These are phyloP conservation scores for Drosophila asahinai DNA, from an alignment of 1,140 invertebrate species.

Conservation along the genomic window DNA sequence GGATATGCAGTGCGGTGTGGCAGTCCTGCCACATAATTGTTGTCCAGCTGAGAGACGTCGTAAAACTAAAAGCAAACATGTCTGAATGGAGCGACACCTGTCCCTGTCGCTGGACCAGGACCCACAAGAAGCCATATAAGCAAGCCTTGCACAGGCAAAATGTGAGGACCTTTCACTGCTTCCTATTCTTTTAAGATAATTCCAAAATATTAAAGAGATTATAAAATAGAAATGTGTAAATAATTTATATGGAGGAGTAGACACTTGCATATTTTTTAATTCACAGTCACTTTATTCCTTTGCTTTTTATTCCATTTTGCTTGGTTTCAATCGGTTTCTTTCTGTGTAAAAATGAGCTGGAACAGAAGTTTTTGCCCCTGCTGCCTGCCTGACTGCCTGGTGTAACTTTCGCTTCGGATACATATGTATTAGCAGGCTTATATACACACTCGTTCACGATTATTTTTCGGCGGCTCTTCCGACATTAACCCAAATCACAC, in stretches of 20 bases:
- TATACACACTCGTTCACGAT: slow-evolving; percentile 22
- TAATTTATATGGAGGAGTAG: too few relatives aligned
- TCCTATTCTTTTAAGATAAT: too few relatives aligned
- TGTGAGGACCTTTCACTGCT: too few relatives aligned
- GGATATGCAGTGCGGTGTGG: slow-evolving; percentile 4
- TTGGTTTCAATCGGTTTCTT: neutral
- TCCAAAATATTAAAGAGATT: too few relatives aligned
- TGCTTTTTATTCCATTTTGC: neutral
- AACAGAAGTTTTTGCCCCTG: neutral
- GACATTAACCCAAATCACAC: slow-evolving; percentile 77
- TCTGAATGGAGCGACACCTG: slow-evolving; percentile 47
- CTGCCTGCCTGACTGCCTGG: neutral
- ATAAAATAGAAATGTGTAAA: too few relatives aligned
- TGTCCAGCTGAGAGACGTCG: slow-evolving; percentile 53
- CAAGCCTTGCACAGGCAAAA: slow-evolving; percentile 5
- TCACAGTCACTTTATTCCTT: neutral
- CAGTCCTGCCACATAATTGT: slow-evolving; percentile 60
- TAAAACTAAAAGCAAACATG: slow-evolving; percentile 69
- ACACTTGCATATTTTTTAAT: too few relatives aligned
- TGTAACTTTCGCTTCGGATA: slow-evolving; percentile 64
- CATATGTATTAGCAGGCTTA: slow-evolving; percentile 25
- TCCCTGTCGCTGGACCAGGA: slow-evolving; percentile 11
- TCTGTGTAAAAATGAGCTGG: slow-evolving; percentile 3
- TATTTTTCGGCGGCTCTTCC: slow-evolving; percentile 37
- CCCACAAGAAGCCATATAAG: slow-evolving; percentile 21